Base-by-base conservation (phyloP, 2,113 vertebrate species). In the Psophia crepitans region DNA sequence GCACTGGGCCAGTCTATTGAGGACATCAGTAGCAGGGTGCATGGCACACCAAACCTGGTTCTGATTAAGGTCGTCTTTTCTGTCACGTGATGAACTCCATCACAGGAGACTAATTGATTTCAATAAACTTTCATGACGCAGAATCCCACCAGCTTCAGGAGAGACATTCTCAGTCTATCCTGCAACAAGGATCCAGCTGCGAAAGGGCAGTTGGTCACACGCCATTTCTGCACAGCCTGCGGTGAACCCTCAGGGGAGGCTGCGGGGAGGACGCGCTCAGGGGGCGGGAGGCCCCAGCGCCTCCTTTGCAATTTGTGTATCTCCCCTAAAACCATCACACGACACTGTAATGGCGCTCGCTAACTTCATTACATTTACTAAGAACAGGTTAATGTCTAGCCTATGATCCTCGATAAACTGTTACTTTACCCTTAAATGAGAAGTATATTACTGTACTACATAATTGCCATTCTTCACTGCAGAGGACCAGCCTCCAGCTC, bases 1-100 rank as follows among this genome's bases (percentile, higher is more conserved):
- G 0, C 1, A 0, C 4, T 21, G 10, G 23, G 43, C 15, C 8
- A 15, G 44, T 20, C 56, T 75, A 13, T 30, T 32, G 11, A 68
- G 24, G 26, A 33, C 33, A 61, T 12, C 1, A 1, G n/a, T 56
- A 51, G 60, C 9, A 53, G 8, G 7, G 26, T 9, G n/a, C 8
- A 11, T 33, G 15, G 28, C 54, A 69, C 39, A 56, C 24, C 28
- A n/a, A 37, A 22, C 11, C 16, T 22, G 2, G 19, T 33, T 88
- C 24, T 2, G 2, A 7, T 48, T 20, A 21, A 80, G 11, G 22
- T 37, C 26, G 83, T 80, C 0, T 6, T 61, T 90, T 92, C 90
- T 76, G 18, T 54, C 49, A 61, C 4, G 4, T 14, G 8, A 84
- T 16, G 19, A 85, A 43, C 41, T 49, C 14, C n/a, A 66, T 11